A percentile compares a stretch with the other conserved stretches of the same genome.
phyloP scores from a whole-genome alignment of 2,113 vertebrate species.

The Ciconia boyciana region DNA sequence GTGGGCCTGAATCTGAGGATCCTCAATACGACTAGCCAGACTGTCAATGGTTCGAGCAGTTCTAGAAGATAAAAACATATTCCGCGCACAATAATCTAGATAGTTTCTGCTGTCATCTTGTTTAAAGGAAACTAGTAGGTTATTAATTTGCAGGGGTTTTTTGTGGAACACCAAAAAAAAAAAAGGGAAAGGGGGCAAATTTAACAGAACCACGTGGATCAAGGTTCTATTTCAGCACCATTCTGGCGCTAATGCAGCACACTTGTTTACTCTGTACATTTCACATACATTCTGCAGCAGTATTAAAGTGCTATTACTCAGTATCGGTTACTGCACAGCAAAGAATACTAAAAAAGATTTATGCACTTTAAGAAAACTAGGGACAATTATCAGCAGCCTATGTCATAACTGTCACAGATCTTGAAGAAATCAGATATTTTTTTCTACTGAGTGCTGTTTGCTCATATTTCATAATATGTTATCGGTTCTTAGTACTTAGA shows the following conservation, averaged over 20 bases:
- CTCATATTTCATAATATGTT: not conserved
- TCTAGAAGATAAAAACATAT: constrained; percentile 66
- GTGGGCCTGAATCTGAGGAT: constrained; percentile 98
- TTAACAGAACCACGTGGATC: not conserved
- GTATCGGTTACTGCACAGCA: not conserved
- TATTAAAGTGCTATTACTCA: not conserved
- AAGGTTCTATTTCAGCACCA: not conserved
- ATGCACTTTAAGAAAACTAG: not conserved
- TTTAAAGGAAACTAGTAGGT: not conserved
- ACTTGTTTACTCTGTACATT: not conserved
- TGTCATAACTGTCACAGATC: not conserved
- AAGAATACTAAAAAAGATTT: not conserved
- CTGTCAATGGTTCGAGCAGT: constrained; percentile 95
- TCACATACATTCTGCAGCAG: not conserved
- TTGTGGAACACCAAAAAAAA: too few relatives aligned
- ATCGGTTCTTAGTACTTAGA: not conserved
- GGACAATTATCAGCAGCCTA: not conserved
- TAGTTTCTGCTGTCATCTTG: not conserved
- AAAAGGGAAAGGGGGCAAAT: not conserved
- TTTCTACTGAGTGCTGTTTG: not conserved
- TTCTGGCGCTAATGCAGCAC: not conserved
- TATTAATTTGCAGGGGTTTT: not conserved
- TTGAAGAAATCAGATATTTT: not conserved
- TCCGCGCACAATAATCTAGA: not conserved
- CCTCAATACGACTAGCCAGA: constrained; percentile 92